A percentile compares a stretch with the other conserved stretches of the same genome.
Evolutionary conservation across 1,140 invertebrate genomes (phyloP).

Genomic region (Daktulosphaira vitifoliae): DNA sequence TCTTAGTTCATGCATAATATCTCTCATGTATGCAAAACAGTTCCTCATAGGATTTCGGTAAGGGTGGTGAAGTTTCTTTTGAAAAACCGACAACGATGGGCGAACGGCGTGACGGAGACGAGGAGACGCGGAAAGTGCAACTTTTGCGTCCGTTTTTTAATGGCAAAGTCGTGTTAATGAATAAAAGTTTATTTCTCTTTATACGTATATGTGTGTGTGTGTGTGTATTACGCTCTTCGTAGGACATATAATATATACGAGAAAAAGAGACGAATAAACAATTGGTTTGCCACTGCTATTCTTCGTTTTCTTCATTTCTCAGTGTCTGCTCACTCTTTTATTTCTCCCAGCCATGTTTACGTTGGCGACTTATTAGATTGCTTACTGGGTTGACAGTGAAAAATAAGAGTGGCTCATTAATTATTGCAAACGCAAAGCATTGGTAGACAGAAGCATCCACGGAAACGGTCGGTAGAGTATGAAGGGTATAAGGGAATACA

Average conservation of each 20-base stretch:
- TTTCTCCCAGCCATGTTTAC: conserved; percentile 1
- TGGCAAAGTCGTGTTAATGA: conserved; percentile 37
- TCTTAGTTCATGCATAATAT: conserved; percentile 23
- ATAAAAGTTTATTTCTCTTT: conserved; percentile 35
- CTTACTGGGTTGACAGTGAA: conserved; percentile 30
- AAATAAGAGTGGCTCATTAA: conserved; percentile 33
- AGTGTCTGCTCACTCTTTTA: no score
- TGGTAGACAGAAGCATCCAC: conserved; percentile 11
- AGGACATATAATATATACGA: neutral
- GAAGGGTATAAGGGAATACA: neutral
- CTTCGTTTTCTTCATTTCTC: neutral
- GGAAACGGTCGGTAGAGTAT: neutral
- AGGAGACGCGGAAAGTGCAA: neutral
- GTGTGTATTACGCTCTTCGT: neutral
- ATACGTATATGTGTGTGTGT: neutral
- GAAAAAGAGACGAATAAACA: conserved; percentile 29
- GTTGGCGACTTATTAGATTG: conserved; percentile 33
- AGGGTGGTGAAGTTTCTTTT: conserved; percentile 19
- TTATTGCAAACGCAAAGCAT: conserved; percentile 26
- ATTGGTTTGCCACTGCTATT: conserved; percentile 4
- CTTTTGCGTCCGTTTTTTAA: conserved; percentile 36
- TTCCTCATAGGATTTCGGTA: neutral
- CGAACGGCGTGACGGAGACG: neutral
- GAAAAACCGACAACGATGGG: conserved; percentile 15
- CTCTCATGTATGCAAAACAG: conserved; percentile 34